Conservation (phyloP, 1,140 invertebrate species). For the Brachionus rubens region DNA sequence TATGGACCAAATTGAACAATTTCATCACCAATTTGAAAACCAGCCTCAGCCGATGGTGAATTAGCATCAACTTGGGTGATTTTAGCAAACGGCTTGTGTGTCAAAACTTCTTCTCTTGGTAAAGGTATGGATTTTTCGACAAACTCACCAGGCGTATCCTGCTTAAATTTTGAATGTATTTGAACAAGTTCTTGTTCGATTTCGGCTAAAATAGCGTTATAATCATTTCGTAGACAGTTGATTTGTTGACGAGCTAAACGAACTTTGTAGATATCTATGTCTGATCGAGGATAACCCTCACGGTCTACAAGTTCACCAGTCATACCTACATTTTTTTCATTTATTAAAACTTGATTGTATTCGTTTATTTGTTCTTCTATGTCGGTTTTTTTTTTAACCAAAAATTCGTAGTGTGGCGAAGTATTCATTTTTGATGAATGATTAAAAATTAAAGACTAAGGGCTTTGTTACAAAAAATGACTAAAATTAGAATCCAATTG, state of each 20-base stretch:
- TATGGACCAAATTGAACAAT: conserved; percentile 27
- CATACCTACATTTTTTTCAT: conserved; percentile 45
- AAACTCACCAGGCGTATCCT: background rate
- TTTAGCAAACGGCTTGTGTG: conserved; percentile 2
- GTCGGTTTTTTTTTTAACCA: background rate
- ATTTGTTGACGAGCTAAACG: conserved; percentile 4
- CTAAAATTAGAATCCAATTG: too few relatives aligned
- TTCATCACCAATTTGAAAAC: background rate
- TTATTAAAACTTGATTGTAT: conserved; percentile 19
- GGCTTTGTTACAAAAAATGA: background rate
- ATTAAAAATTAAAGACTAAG: background rate
- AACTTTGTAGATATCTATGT: conserved; percentile 41
- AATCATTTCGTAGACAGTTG: conserved; percentile 38
- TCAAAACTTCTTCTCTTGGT: background rate
- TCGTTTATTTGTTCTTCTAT: conserved; percentile 39
- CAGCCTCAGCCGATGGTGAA: conserved; percentile 23
- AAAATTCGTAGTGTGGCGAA: conserved; percentile 9
- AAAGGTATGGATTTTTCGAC: background rate
- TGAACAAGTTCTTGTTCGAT: conserved; percentile 29
- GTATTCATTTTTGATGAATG: background rate
- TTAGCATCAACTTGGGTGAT: conserved; percentile 2
- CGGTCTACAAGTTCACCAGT: conserved; percentile 26
- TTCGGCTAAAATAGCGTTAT: conserved; percentile 39
- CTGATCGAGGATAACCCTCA: conserved; percentile 43
- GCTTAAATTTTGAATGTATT: conserved; percentile 18